Evolutionary conservation across 2,113 vertebrate species (phyloP), one percentile per base, ranked within the genome.

Genomic region (Psilopsiagon aurifrons): DNA sequence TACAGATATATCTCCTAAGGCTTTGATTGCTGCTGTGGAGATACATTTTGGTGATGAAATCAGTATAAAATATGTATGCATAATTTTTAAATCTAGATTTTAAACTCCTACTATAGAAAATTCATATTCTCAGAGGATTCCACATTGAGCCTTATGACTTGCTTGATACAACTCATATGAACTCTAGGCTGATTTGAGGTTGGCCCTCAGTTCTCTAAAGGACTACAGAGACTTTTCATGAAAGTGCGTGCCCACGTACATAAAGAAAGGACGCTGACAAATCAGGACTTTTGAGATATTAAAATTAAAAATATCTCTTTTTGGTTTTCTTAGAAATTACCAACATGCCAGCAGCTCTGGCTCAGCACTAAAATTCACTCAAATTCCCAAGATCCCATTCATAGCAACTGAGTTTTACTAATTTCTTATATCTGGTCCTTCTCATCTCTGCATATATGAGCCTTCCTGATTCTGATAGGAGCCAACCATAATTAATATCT

Each of bases 11-110:
- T 90, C 49, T 95, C 57, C 31, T 49, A 89, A 91, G 74, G 54
- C 63, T 94, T 93, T 92, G 62, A 74, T 76, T 88, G 82, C 82
- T 97, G 63, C 75, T 74, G 71, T 52, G 49, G 75, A 95, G 88
- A 86, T 63, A 82, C 4, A 87, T 82, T 79, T 52, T 69, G 44
- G 57, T 85, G 57, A 94, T 76, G 57, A 95, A 94, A 78, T 52
- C 27, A 73, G 43, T 68, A 94, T 79, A 73, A 96, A 96, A 94
- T 92, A 94, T 92, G 71, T 81, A 93, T 90, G 86, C 49, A 88
- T 83, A 57, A 89, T 89, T 87, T 91, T 82, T 19, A 95, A 89
- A 89, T 73, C 81, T 57, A 68, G 69, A 76, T 91, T 89, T 92
- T 85, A 79, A 82, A 79, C n/a, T 80, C 77, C 22, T 79, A 84